phyloP scores from a whole-genome alignment of 2,797 vertebrate species.

The Megaceryle alcyon region DNA sequence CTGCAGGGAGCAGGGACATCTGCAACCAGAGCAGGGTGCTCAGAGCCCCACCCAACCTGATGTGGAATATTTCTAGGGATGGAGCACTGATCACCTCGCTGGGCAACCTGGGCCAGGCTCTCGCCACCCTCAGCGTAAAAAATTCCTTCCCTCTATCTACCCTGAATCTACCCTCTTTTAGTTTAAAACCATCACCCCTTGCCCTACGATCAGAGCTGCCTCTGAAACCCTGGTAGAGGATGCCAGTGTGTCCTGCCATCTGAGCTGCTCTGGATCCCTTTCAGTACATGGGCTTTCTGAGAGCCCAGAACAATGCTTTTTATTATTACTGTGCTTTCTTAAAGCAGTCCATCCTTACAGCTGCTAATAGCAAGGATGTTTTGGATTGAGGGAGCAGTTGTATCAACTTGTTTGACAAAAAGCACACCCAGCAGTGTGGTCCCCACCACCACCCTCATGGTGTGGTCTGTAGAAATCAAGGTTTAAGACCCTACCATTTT shows the following conservation, averaged over 20 bases:
- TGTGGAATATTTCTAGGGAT: background rate
- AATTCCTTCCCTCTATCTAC: background rate
- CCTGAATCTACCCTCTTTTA: background rate
- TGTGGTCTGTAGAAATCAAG: conserved; percentile 28
- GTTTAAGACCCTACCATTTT: conserved; percentile 43
- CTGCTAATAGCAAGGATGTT: background rate
- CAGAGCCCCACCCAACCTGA: fast-evolving
- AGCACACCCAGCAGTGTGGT: background rate
- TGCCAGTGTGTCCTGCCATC: background rate
- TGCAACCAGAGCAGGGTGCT: background rate
- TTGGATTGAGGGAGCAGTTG: background rate
- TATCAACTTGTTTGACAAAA: background rate
- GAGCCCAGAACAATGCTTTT: background rate
- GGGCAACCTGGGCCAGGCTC: background rate
- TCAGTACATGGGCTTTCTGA: background rate
- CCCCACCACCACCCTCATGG: conserved; percentile 64
- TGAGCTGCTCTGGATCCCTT: background rate
- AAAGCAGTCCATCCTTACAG: background rate
- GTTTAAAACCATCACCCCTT: background rate
- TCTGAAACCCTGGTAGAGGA: background rate
- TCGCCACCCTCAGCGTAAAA: background rate
- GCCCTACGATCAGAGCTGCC: background rate
- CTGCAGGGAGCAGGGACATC: fast-evolving
- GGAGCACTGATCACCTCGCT: background rate
- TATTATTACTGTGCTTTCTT: background rate